Conservation (phyloP, 2,797 vertebrate genomes). For the Rhincodon typus region DNA sequence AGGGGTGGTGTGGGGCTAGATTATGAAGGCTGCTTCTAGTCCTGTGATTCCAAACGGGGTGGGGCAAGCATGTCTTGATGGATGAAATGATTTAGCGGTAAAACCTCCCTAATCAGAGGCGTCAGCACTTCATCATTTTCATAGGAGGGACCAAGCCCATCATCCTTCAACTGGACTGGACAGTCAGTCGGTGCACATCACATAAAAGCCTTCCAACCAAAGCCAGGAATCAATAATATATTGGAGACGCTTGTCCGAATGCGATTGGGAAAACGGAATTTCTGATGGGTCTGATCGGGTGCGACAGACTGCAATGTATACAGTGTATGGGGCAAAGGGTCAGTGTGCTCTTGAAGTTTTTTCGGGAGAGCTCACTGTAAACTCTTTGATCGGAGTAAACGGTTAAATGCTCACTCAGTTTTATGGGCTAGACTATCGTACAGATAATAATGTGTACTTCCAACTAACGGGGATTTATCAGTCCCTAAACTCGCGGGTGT, state of each 20-base stretch:
- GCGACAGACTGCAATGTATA: not conserved
- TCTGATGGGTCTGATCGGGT: not conserved
- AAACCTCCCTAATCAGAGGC: not conserved
- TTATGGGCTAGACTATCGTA: not conserved
- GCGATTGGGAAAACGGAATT: not conserved
- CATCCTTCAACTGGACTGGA: not conserved
- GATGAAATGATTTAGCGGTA: not conserved
- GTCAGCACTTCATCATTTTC: slow-evolving; percentile 9
- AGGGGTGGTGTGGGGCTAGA: no score
- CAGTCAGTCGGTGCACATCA: not conserved
- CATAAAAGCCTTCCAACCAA: not conserved
- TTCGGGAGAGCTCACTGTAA: not conserved
- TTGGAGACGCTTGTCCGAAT: not conserved
- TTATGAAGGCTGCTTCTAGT: not conserved
- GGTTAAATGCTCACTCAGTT: not conserved
- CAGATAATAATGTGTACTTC: not conserved
- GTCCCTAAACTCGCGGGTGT: not conserved
- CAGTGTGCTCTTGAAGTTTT: not conserved
- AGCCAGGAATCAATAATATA: not conserved
- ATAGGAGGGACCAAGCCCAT: not conserved
- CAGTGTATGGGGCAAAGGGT: not conserved
- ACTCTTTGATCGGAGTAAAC: not conserved
- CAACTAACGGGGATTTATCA: no score
- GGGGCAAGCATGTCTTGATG: not conserved
- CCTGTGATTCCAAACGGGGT: not conserved